phyloP scores from a whole-genome alignment of 2,797 vertebrate species.

The Brachymystax lenok region DNA sequence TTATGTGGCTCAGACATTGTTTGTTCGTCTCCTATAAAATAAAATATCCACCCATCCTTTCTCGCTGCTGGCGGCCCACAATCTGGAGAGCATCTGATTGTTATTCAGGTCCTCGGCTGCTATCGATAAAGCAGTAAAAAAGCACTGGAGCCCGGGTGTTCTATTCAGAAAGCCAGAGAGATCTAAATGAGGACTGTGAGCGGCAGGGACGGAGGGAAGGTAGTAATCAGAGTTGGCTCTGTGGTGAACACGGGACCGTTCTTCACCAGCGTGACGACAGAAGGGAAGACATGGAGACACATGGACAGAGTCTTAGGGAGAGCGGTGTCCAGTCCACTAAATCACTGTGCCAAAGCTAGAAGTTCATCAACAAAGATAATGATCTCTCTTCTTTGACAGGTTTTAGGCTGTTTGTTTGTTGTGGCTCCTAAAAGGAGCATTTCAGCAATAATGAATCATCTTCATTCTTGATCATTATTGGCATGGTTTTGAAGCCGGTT shows the following conservation, averaged over 20 bases:
- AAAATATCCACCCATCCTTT: slow-evolving; percentile 9
- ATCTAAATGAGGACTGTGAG: slow-evolving; percentile 45
- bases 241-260: slow-evolving; percentile 48
- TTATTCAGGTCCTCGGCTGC: slow-evolving; percentile 69
- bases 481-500: background rate
- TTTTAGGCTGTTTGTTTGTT: background rate
- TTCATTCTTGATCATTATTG: background rate
- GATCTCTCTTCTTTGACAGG: background rate
- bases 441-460: background rate
- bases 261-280: no score
- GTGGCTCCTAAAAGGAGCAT: background rate
- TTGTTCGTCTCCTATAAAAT: slow-evolving; percentile 52
- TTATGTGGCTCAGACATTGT: slow-evolving; percentile 57
- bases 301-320: no score
- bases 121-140: slow-evolving; percentile 64
- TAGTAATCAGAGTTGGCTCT: slow-evolving; percentile 66
- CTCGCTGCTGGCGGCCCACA: slow-evolving; percentile 41
- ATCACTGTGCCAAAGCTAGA: no score
- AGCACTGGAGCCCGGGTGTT: slow-evolving; percentile 46
- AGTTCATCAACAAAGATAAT: background rate
- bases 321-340: no score
- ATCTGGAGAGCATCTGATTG: slow-evolving; percentile 73
- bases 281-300: no score
- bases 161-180: slow-evolving; percentile 63
- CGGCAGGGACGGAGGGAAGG: slow-evolving; percentile 62